Base-by-base conservation (phyloP, 2,888 invertebrate species). In the Heteromurus nitidus region DNA sequence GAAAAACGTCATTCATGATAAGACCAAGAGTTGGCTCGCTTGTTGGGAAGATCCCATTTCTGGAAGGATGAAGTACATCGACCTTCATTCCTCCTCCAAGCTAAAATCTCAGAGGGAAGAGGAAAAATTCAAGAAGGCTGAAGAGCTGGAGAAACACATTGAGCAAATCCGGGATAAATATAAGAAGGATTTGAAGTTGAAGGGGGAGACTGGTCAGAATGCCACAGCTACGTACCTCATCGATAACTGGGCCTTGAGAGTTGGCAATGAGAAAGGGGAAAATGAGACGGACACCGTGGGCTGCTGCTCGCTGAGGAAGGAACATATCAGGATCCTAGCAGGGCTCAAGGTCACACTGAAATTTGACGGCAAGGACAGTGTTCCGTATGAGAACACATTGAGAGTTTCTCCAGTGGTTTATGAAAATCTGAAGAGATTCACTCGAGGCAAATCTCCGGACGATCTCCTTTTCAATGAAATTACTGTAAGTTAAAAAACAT, bases 1-100 rank as follows among this genome's bases (percentile, higher is more conserved):
- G 92, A 92, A 91, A 86, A 91, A 92, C 88, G 91, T 88, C 20
- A 89, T 91, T n/a, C 90, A 91, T 88, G 92, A 92, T 86, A 91
- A 91, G 85, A 89, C 89, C 11, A 91, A 90, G 85, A 85, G 82
- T 69, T 81, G 75, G 75, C 30, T 77, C 1, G 77, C 69, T n/a
- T 30, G n/a, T 28, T 77, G 42, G 13, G 24, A 60, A 13, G 75
- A 75, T n/a, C 0, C 24, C 0, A 28, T 75, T 1, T n/a, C 16
- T 53, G 47, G 28, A 0, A 20, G 64, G 28, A 47, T 30, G 9
- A 80, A 80, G 28, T 69, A 55, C 36, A 81, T 81, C n/a, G 13
- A 13, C 11, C 44, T 68, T 7, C 60, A 60, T 18, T 16, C 50
- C 0, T 62, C 60, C 0, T 74, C 80, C 1, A 13, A 28, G 9